These are phyloP conservation scores for Liasis olivaceus DNA, from an alignment of 2,797 vertebrate genomes.

Conservation along the genomic window DNA sequence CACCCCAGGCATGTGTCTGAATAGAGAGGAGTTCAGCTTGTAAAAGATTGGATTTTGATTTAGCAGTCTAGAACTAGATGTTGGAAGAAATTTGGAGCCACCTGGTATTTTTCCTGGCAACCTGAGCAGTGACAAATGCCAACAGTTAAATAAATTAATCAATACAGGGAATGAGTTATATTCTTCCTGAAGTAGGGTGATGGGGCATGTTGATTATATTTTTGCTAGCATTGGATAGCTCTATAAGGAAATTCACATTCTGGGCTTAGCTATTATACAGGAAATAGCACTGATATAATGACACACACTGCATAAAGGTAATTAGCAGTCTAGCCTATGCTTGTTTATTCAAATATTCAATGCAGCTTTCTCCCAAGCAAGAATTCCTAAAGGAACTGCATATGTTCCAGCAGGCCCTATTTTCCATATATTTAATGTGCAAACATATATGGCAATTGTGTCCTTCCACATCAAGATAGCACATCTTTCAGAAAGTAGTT, in stretches of 20 bases:
- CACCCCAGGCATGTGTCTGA: not conserved
- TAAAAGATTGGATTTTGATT: not conserved
- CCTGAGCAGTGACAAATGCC: not conserved
- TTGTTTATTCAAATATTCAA: not conserved
- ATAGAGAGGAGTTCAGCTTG: not conserved
- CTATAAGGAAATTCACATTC: not conserved
- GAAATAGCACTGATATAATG: not conserved
- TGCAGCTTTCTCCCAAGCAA: not conserved
- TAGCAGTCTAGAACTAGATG: not conserved
- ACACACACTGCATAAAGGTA: not conserved
- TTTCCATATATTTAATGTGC: not conserved
- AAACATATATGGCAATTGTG: too few species aligned
- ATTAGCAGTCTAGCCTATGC: not conserved
- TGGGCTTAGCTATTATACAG: not conserved
- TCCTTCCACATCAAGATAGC: not conserved
- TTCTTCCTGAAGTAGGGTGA: not conserved
- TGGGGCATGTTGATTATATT: not conserved
- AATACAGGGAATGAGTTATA: not conserved
- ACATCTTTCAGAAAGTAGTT: not conserved
- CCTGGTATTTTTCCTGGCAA: not conserved
- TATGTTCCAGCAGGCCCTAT: not conserved
- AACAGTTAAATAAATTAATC: not conserved
- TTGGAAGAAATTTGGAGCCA: not conserved
- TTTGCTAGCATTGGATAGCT: not conserved
- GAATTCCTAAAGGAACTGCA: not conserved